A percentile compares a stretch with the other conserved stretches of the same genome.
Conservation (phyloP, 2,888 invertebrate species). For the Hydrotaea cyrtoneurina region DNA sequence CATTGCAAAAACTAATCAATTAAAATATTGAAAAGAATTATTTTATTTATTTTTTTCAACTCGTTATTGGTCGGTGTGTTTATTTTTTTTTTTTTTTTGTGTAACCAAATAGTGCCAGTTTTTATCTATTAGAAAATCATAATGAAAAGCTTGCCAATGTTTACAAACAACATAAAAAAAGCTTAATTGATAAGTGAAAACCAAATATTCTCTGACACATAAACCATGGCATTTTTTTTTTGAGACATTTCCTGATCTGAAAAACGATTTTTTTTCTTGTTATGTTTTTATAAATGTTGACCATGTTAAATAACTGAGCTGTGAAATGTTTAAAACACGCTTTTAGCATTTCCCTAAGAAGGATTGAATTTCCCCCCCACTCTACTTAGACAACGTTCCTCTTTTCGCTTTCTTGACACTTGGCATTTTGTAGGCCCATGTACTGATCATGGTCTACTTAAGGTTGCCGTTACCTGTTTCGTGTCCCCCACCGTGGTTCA, state of each 20-base stretch:
- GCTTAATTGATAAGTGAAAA: constrained; percentile 65
- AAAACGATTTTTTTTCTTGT: not conserved
- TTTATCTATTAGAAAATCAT: constrained; percentile 59
- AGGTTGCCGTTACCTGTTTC: constrained; percentile 31
- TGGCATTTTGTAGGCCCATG: too few species aligned
- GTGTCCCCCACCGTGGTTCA: not conserved
- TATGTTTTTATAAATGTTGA: too few species aligned
- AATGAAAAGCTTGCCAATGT: constrained; percentile 11
- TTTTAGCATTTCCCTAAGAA: constrained; percentile 2
- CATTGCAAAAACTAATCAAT: not conserved
- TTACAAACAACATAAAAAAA: constrained; percentile 18
- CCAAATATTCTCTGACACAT: constrained; percentile 59
- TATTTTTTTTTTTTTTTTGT: constrained; percentile 20
- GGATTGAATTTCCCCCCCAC: too few species aligned
- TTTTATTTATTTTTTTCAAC: not conserved
- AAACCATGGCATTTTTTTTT: constrained; percentile 36
- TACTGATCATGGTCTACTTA: not conserved
- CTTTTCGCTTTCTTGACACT: too few species aligned
- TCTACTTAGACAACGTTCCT: too few species aligned
- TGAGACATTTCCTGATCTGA: not conserved
- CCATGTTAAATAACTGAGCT: too few species aligned
- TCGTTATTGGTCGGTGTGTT: too few species aligned
- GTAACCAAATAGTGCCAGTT: constrained; percentile 38
- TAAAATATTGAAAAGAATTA: not conserved
- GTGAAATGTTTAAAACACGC: constrained; percentile 4